Conservation (phyloP, 2,797 vertebrate species). For the Euphonia xanthogaster region DNA sequence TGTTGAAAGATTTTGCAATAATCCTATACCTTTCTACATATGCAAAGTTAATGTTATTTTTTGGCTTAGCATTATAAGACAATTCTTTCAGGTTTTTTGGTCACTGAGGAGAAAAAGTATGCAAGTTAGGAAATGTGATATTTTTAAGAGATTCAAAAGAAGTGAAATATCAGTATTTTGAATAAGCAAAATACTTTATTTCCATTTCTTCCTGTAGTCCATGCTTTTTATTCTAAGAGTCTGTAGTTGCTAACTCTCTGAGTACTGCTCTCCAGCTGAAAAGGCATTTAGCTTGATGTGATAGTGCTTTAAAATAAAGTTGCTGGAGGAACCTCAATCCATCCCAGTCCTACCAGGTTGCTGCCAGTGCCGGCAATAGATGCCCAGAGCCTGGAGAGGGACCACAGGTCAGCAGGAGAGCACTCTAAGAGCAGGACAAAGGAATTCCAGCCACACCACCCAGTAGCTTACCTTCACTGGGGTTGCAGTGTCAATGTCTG, state of each 20-base stretch:
- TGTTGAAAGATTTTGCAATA: constrained; percentile 3
- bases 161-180: neutral
- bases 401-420: neutral
- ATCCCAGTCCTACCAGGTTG: too few relatives aligned
- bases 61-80: neutral
- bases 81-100: neutral
- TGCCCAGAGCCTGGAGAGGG: neutral
- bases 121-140: neutral
- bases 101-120: neutral
- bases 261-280: neutral
- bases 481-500: neutral
- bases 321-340: neutral
- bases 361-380: too few relatives aligned
- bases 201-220: neutral
- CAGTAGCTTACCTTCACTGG: neutral
- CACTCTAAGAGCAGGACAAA: neutral
- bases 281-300: neutral
- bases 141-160: neutral
- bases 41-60: neutral
- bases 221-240: neutral
- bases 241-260: neutral
- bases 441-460: neutral
- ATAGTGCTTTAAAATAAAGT: neutral
- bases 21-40: neutral
- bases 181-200: neutral